Conservation (phyloP, 2,113 vertebrate genomes). For the Myrmecophaga tridactyla region DNA sequence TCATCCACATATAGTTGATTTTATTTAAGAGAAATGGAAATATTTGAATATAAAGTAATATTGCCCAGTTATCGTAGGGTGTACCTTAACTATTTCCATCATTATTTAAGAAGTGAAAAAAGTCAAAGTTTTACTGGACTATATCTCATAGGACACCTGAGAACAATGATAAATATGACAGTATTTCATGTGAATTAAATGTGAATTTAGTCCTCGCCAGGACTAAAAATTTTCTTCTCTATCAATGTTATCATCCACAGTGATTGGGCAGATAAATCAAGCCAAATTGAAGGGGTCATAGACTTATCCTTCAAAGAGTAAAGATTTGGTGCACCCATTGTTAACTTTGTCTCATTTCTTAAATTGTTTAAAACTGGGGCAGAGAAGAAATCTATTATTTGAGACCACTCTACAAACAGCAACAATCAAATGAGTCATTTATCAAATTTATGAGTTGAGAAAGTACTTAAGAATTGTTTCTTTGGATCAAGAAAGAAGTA, state of each 20-base stretch:
- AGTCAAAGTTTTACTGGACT: neutral
- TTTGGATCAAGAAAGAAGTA: neutral
- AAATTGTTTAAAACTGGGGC: neutral
- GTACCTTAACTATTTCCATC: neutral
- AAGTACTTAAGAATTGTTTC: neutral
- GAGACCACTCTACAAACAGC: neutral
- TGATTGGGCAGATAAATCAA: neutral
- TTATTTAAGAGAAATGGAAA: neutral
- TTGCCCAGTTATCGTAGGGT: neutral
- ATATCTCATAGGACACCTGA: neutral
- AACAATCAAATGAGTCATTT: neutral
- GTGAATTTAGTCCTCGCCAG: too few relatives aligned
- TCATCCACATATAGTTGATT: neutral
- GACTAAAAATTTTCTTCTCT: neutral
- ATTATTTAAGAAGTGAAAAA: neutral
- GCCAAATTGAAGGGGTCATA: neutral
- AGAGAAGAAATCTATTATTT: neutral
- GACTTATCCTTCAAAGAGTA: neutral
- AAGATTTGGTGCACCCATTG: neutral
- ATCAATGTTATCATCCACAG: neutral
- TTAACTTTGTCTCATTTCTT: neutral
- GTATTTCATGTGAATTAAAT: neutral
- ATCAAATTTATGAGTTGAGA: neutral
- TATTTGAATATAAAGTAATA: neutral
- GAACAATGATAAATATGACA: neutral